Evolutionary conservation across 2,797 vertebrate species (phyloP).

Genomic region (Eremophila alpestris): DNA sequence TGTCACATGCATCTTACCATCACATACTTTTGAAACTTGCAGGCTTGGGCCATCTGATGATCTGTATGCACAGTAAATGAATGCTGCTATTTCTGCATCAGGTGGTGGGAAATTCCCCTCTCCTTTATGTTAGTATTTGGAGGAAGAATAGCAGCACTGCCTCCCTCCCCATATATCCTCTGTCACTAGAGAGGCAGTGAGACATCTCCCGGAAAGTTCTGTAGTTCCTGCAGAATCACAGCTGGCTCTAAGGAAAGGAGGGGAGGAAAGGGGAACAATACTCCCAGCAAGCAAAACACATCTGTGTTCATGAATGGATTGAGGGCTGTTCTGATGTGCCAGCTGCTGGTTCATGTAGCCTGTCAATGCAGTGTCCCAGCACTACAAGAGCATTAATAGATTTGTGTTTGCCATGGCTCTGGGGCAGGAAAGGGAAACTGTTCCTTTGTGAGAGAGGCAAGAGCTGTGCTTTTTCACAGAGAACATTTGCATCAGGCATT

Average conservation of each 20-base stretch:
- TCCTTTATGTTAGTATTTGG: neutral
- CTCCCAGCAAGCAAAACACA: neutral
- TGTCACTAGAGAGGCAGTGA: neutral
- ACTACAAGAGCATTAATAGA: neutral
- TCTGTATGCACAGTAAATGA: neutral
- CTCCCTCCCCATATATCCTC: neutral
- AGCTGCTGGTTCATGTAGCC: neutral
- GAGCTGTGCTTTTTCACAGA: neutral
- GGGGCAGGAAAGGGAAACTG: neutral
- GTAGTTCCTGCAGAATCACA: neutral
- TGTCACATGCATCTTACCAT: neutral
- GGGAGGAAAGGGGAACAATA: neutral
- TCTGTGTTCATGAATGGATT: neutral
- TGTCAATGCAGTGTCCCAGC: neutral
- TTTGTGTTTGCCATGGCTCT: neutral
- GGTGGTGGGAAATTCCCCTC: neutral
- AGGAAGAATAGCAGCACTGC: neutral
- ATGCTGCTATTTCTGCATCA: neutral
- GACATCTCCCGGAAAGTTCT: neutral
- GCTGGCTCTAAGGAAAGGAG: neutral
- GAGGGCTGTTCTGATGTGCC: neutral
- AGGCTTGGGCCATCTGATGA: neutral
- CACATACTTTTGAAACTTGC: neutral
- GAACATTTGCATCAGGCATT: fast-evolving
- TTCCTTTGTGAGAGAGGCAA: neutral